Percentiles rank a stretch among this genome's conserved stretches.
Evolutionary conservation across 2,888 invertebrate species (phyloP).

Genomic region (Lepas anatifera): DNA sequence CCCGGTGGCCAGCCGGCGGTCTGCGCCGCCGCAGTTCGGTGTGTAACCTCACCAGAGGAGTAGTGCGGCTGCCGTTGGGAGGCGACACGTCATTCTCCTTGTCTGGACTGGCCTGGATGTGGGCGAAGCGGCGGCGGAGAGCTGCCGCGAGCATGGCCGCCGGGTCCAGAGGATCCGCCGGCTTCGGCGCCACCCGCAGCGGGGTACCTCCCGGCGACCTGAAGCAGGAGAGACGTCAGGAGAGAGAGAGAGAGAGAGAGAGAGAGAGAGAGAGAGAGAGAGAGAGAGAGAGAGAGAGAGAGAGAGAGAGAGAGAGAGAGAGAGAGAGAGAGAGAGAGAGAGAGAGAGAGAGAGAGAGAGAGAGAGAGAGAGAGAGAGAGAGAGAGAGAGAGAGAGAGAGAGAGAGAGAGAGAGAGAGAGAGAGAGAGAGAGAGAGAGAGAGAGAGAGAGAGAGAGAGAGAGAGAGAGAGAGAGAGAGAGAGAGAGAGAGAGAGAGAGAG

Average conservation of each 20-base stretch:
- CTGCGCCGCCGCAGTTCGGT: background rate
- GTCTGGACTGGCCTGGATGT: constrained; percentile 3
- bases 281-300: background rate
- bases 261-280: background rate
- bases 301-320: background rate
- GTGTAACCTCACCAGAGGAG: background rate
- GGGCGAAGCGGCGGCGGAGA: background rate
- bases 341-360: background rate
- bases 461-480: too few species aligned
- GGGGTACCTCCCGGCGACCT: background rate
- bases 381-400: too few species aligned
- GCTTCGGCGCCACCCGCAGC: background rate
- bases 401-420: too few species aligned
- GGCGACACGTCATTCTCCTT: background rate
- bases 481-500: too few species aligned
- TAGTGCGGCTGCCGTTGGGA: background rate
- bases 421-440: too few species aligned
- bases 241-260: background rate
- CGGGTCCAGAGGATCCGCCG: background rate
- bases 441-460: too few species aligned
- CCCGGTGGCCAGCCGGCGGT: background rate
- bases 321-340: background rate
- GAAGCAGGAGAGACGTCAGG: background rate
- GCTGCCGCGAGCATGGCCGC: background rate
- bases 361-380: background rate